Evolutionary conservation across 2,113 vertebrate species (phyloP), one percentile per base, ranked within the genome.

Genomic region (Chaetops frenatus): DNA sequence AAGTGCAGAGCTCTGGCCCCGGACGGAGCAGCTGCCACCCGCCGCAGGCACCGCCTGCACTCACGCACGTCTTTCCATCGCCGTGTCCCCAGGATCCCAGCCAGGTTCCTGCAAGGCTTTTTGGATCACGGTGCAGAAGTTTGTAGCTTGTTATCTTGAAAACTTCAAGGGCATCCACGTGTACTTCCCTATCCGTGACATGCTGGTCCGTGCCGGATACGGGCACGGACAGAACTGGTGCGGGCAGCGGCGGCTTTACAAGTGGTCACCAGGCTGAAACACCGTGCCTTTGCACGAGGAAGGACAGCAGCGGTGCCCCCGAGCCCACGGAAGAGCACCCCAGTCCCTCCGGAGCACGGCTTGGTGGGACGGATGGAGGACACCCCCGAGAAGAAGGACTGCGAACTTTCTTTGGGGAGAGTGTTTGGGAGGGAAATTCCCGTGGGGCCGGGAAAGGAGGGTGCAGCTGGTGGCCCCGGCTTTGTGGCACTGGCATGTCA

Each of bases 401-500:
- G 57, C 27, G 67, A 25, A 73, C 33, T 80, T 72, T 60, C 56
- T 60, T 42, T 6, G 12, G 6, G 16, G 12, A n/a, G 4, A 13
- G 7, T n/a, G 50, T 69, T 67, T 44, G 48, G 25, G 56, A 93
- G 20, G 36, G 53, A 74, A 72, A 8, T 20, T 57, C 48, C 29
- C 28, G 21, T 27, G 69, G 16, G 74, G 44, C 56, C 56, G 36
- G 58, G 69, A 84, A 76, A 74, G 65, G 45, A 86, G 54, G 71
- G 67, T 87, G 74, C 87, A 93, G 84, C 90, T 88, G 94, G 81
- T 94, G 81, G 60, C 81, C 58, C 40, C 45, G 74, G 64, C 80
- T 94, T 94, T 97, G 94, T 94, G 87, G 90, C 76, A 60, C 58
- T 92, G 85, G 81, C 87, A 66, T 88, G 77, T 94, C 91, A 85